Base-by-base conservation (phyloP, 2,797 vertebrate species). In the Manis crassicaudata region DNA sequence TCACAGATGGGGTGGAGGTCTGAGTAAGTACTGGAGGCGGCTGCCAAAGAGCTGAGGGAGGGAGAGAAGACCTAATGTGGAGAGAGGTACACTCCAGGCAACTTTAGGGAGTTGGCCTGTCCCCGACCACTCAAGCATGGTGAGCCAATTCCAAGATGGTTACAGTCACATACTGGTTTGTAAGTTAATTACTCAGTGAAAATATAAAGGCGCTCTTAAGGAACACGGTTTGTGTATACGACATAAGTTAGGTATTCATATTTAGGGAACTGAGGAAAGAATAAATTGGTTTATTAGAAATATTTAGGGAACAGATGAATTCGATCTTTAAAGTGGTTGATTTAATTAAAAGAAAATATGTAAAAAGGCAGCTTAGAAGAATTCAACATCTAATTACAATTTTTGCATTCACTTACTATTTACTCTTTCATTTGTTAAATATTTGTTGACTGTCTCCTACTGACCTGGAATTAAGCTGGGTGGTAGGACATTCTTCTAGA, bases 261-360 rank as follows among this genome's bases (percentile, higher is more conserved):
- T 81, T 60, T 76, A 11, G 25, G 27, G 21, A 73, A 77, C 1
- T 14, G 7, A 37, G 32, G 11, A 77, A 84, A 95, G n/a, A 96
- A 92, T 58, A 84, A 63, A 76, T 32, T 84, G 46, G 6, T 79
- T 91, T 77, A 63, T 50, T 62, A 21, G 56, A 84, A 93, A 85
- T 46, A 90, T 62, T 85, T 77, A 81, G 52, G n/a, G 40, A 94
- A 52, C 8, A 62, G 56, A 67, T 60, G 16, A 68, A 79, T 27
- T 77, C 7, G 85, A 50, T 83, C 50, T 86, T 89, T 85, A n/a
- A 77, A 83, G 56, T 68, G 18, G 43, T 16, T 60, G 32, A 93
- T 77, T 94, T 56, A 97, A 96, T 77, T 52, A 65, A 90, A 92
- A 92, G 35, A 81, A 94, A 95, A 87, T 60, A 67, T 17, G 27